Conservation (phyloP, 2,888 invertebrate genomes). For the Sarcophaga subvicina region DNA sequence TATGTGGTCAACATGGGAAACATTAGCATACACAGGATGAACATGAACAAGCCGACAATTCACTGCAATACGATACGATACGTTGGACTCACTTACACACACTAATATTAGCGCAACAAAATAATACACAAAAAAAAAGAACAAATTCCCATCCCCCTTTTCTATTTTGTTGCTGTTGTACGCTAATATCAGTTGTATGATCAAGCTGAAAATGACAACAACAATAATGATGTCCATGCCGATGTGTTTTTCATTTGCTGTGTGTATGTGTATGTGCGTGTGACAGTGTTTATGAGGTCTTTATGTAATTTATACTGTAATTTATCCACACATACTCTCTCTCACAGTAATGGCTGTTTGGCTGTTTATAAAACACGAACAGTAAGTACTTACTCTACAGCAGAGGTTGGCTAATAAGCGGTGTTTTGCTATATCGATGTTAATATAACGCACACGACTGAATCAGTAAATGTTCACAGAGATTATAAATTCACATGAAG, state of each 20-base stretch:
- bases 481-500: no score
- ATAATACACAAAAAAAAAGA: no score
- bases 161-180: no score
- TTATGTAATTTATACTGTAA: slow-evolving; percentile 6
- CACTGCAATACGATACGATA: no score
- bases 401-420: background rate
- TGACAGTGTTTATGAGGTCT: background rate
- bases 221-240: background rate
- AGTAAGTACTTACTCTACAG: background rate
- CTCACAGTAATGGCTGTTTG: background rate
- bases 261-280: background rate
- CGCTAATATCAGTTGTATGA: no score
- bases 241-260: background rate
- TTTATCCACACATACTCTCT: background rate
- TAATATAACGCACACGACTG: no score
- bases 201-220: no score
- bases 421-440: no score
- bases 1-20: slow-evolving; percentile 39
- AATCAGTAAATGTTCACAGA: no score
- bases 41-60: background rate
- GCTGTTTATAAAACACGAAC: background rate
- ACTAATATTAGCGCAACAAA: no score
- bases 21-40: slow-evolving; percentile 18
- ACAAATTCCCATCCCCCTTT: no score
- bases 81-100: no score